Percentiles rank a stretch among this genome's conserved stretches.
These are phyloP conservation scores for Lepidothrix coronata DNA, from an alignment of 2,113 vertebrate species.

Conservation along the genomic window DNA sequence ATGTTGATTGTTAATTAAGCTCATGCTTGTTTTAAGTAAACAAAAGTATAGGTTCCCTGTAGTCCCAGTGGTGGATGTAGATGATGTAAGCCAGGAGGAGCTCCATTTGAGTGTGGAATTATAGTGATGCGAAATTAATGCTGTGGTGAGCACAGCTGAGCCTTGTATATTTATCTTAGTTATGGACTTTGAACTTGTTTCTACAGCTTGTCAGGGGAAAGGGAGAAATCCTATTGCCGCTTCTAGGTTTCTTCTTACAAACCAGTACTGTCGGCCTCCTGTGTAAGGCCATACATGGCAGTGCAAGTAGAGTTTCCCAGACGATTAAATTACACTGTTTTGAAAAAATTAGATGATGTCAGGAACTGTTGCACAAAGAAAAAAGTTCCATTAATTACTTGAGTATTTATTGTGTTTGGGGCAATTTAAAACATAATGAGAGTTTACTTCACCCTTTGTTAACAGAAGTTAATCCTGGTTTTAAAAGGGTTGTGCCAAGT, in stretches of 20 bases:
- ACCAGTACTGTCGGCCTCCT: neutral
- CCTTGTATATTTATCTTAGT: neutral
- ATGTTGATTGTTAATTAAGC: neutral
- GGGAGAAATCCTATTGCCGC: neutral
- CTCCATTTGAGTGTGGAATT: neutral
- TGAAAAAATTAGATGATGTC: constrained; percentile 8
- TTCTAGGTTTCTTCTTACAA: neutral
- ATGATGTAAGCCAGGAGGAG: neutral
- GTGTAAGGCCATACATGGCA: neutral
- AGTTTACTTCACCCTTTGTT: neutral
- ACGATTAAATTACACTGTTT: neutral
- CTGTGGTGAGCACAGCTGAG: neutral
- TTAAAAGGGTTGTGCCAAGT: neutral
- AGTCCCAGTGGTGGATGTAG: neutral
- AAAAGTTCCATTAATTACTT: neutral
- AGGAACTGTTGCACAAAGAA: neutral
- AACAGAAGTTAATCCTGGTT: neutral
- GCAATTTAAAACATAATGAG: neutral
- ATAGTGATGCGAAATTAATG: neutral
- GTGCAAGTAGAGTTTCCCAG: constrained; percentile 20
- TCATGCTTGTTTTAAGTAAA: neutral
- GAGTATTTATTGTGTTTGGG: constrained; percentile 11
- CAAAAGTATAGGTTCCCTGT: neutral
- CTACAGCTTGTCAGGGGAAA: neutral
- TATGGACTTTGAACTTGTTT: neutral